Conservation (phyloP, 2,113 vertebrate species). For the Pipra filicauda region DNA sequence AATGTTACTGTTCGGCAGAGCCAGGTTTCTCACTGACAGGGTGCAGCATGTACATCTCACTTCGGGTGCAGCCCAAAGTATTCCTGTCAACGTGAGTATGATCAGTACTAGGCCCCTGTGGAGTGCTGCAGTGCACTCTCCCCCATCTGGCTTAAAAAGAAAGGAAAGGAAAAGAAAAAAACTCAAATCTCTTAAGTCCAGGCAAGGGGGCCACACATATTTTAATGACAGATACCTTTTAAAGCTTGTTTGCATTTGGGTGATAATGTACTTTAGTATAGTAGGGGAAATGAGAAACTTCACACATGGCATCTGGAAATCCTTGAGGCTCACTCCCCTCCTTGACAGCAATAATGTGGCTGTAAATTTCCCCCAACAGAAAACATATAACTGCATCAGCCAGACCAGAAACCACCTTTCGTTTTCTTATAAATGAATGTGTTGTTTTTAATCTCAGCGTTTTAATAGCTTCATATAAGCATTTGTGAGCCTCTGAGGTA, state of each 20-base stretch:
- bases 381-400: constrained; percentile 41
- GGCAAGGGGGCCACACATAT: constrained; percentile 17
- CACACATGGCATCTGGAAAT: constrained; percentile 67
- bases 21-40: neutral
- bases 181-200: neutral
- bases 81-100: neutral
- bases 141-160: neutral
- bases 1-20: neutral
- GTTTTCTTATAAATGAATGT: constrained; percentile 48
- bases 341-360: constrained; percentile 54
- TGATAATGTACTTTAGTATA: constrained; percentile 62
- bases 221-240: constrained; percentile 52
- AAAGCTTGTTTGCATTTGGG: constrained; percentile 55
- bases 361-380: constrained; percentile 63
- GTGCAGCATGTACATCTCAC: neutral
- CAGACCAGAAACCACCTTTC: constrained; percentile 39
- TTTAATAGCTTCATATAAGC: constrained; percentile 55
- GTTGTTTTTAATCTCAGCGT: constrained; percentile 47
- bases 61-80: neutral
- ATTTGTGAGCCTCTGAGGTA: constrained; percentile 57
- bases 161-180: neutral
- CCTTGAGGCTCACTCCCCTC: constrained; percentile 54
- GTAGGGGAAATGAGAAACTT: constrained; percentile 66
- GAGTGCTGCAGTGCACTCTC: neutral
- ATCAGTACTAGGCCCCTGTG: neutral